Percentiles rank a stretch among this genome's conserved stretches.
These are phyloP conservation scores for Harpegnathos saltator DNA, from an alignment of 1,140 invertebrate genomes.

Conservation along the genomic window DNA sequence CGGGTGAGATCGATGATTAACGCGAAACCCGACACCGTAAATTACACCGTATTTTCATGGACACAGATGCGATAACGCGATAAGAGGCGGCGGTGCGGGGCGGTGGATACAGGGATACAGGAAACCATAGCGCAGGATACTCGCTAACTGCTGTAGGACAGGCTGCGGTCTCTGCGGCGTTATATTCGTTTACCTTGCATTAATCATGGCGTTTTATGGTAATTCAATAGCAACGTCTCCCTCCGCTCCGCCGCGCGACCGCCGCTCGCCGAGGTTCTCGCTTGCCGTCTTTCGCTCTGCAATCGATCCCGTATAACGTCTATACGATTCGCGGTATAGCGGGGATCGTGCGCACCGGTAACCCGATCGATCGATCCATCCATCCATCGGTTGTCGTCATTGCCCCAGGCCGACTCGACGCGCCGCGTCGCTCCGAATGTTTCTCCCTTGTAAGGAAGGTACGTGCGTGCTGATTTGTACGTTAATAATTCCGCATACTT, in stretches of 20 bases:
- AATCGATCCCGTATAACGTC: conserved; percentile 82
- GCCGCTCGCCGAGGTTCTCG: conserved; percentile 60
- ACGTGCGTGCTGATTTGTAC: conserved; percentile 66
- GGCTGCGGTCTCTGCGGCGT: conserved; percentile 82
- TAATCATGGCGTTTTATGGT: conserved; percentile 86
- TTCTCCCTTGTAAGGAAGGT: conserved; percentile 60
- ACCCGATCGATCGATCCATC: conserved; percentile 74
- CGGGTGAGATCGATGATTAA: not conserved
- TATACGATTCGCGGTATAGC: conserved; percentile 73
- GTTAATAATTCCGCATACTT: conserved; percentile 65
- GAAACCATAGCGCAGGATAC: conserved; percentile 67
- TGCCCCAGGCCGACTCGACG: conserved; percentile 55
- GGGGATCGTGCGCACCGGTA: conserved; percentile 69
- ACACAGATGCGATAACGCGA: not conserved
- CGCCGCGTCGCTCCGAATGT: conserved; percentile 67
- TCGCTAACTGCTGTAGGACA: conserved; percentile 83
- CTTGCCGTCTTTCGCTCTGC: conserved; percentile 74
- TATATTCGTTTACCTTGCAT: conserved; percentile 86
- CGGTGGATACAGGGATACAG: conserved; percentile 13
- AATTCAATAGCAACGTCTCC: conserved; percentile 81
- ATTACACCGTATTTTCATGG: conserved; percentile 6
- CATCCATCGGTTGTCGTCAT: conserved; percentile 75
- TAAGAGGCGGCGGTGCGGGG: not conserved
- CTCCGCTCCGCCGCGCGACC: conserved; percentile 59
- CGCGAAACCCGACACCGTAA: conserved; percentile 8